These are phyloP conservation scores for Montipora cactus DNA, from an alignment of 64 coral and sea anemone genomes.

Conservation along the genomic window DNA sequence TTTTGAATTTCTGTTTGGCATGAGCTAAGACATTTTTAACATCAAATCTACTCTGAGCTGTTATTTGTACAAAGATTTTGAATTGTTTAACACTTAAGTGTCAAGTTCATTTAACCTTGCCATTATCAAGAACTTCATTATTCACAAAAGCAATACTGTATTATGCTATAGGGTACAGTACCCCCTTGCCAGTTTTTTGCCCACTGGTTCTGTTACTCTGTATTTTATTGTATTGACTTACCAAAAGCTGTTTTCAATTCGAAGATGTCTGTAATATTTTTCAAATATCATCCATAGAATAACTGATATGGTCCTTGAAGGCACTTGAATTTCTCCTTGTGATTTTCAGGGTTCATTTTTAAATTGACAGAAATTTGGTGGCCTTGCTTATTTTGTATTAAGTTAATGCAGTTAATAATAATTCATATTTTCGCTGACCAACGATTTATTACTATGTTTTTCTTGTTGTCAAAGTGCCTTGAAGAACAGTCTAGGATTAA, in stretches of 20 bases:
- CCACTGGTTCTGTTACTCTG: background rate
- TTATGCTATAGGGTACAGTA: background rate
- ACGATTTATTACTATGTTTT: background rate
- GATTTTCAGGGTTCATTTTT: background rate
- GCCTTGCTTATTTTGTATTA: background rate
- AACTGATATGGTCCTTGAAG: background rate
- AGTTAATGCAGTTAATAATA: background rate
- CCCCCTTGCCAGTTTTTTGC: too few species aligned
- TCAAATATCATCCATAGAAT: background rate
- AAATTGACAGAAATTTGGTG: background rate
- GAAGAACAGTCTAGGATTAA: background rate
- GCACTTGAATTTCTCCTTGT: slow-evolving; percentile 5
- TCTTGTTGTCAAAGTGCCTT: background rate
- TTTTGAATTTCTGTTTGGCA: background rate
- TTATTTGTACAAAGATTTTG: slow-evolving; percentile 13
- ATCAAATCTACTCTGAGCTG: background rate
- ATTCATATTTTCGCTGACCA: background rate
- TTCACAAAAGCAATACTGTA: background rate
- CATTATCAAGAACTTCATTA: background rate
- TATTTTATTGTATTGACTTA: background rate
- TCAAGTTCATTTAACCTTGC: slow-evolving; percentile 38
- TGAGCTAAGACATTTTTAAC: background rate
- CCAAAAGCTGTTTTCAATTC: background rate
- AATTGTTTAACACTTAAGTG: background rate
- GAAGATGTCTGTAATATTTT: background rate